Evolutionary conservation across 2,113 vertebrate genomes (phyloP).

Genomic region (Marmota flaviventris): DNA sequence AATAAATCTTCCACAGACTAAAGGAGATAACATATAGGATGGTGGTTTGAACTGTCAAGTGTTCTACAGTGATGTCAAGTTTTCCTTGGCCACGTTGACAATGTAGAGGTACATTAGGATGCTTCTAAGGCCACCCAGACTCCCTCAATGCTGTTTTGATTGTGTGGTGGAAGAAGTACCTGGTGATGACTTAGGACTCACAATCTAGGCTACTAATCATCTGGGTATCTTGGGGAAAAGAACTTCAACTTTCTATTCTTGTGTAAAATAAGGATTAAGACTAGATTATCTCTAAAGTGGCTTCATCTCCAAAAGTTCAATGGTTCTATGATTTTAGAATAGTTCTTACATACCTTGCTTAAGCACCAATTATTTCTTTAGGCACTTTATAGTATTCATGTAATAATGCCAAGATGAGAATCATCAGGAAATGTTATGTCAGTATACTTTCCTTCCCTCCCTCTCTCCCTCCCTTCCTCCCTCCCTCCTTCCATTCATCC

Average conservation of each 20-base stretch:
- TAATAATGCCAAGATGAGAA: not conserved
- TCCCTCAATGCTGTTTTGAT: not conserved
- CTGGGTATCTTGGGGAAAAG: not conserved
- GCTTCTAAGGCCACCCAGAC: not conserved
- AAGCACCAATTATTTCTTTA: constrained; percentile 9
- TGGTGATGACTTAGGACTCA: not conserved
- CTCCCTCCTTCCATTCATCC: no score
- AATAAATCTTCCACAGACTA: not conserved
- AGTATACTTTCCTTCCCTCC: not conserved
- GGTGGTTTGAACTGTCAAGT: not conserved
- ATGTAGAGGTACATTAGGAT: not conserved
- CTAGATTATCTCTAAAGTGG: not conserved
- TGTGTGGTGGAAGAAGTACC: not conserved
- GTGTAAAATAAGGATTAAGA: constrained; percentile 16
- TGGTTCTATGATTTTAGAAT: constrained; percentile 10
- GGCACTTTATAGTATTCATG: constrained; percentile 11
- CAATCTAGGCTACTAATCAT: not conserved
- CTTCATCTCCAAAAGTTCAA: not conserved
- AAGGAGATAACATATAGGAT: not conserved
- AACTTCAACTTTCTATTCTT: constrained; percentile 42
- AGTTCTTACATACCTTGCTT: not conserved
- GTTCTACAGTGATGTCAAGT: not conserved
- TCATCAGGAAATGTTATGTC: constrained; percentile 1
- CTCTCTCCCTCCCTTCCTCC: no score
- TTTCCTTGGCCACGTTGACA: not conserved